These are phyloP conservation scores for Himalopsyche kuldschensis DNA, from an alignment of 2,888 invertebrate species.

Conservation along the genomic window DNA sequence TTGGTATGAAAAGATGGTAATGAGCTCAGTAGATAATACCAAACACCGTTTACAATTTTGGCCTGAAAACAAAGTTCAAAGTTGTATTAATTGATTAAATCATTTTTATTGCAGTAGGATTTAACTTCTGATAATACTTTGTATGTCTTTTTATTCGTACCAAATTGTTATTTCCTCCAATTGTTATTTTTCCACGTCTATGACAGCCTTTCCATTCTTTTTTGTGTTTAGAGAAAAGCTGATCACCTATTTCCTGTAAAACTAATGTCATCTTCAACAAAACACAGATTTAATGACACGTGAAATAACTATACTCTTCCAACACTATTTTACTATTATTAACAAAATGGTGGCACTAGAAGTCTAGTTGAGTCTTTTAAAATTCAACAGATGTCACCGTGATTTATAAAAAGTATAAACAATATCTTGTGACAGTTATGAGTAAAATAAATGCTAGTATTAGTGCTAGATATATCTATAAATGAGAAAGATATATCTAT, in stretches of 20 bases:
- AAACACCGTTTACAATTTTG: constrained; percentile 59
- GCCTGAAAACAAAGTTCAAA: constrained; percentile 46
- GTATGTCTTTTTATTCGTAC: constrained; percentile 43
- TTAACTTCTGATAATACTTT: background rate
- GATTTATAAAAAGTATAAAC: no score
- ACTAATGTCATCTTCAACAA: constrained; percentile 46
- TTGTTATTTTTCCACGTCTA: constrained; percentile 53
- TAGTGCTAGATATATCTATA: no score
- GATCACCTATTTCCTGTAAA: constrained; percentile 54
- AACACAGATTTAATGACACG: background rate
- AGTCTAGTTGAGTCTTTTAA: no score
- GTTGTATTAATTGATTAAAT: background rate
- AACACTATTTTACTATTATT: no score
- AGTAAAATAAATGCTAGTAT: no score
- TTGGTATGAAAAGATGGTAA: constrained; percentile 56
- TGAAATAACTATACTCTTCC: background rate
- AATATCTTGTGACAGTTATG: no score
- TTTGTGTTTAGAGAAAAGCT: constrained; percentile 54
- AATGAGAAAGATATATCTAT: no score
- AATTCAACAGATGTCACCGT: no score
- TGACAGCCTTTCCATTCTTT: constrained; percentile 56
- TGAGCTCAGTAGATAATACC: constrained; percentile 62
- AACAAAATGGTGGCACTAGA: no score
- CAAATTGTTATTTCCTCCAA: constrained; percentile 57
- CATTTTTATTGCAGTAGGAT: background rate